A percentile compares a stretch with the other conserved stretches of the same genome.
These are phyloP conservation scores for Bostrychus sinensis DNA, from an alignment of 2,113 vertebrate species.

Conservation along the genomic window DNA sequence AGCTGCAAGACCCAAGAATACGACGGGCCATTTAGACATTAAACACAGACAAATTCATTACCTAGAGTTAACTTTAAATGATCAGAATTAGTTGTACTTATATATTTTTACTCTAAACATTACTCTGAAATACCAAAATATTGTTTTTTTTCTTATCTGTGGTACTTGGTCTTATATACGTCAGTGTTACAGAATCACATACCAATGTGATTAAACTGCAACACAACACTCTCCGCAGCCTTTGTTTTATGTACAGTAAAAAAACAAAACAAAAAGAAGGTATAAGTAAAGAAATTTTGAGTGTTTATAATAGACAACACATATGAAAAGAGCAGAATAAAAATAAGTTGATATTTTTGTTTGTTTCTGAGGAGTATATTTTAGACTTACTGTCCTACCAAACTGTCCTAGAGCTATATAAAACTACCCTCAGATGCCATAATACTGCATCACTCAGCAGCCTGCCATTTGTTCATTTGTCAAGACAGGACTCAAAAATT, in stretches of 20 bases:
- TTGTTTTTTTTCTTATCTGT: background rate
- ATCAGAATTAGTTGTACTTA: background rate
- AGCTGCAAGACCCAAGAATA: conserved; percentile 80
- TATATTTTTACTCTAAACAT: background rate
- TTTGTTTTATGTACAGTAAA: background rate
- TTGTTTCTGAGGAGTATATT: too few species aligned
- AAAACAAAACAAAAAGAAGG: background rate
- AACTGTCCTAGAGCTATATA: conserved; percentile 34
- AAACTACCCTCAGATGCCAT: conserved; percentile 20
- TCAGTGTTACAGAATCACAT: conserved; percentile 23
- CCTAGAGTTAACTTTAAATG: too few species aligned
- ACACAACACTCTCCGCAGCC: background rate
- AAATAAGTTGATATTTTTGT: too few species aligned
- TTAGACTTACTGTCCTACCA: background rate
- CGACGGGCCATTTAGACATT: conserved; percentile 63
- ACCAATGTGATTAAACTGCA: conserved; percentile 36
- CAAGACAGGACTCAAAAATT: background rate
- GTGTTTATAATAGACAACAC: too few species aligned
- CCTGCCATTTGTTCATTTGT: conserved; percentile 4
- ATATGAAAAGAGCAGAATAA: too few species aligned
- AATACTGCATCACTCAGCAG: conserved; percentile 38
- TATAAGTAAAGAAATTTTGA: background rate
- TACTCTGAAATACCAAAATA: background rate
- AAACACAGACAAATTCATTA: conserved; percentile 17
- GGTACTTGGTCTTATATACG: background rate